Base-by-base conservation (phyloP, 2,888 invertebrate species). In the Synanthedon myopaeformis region DNA sequence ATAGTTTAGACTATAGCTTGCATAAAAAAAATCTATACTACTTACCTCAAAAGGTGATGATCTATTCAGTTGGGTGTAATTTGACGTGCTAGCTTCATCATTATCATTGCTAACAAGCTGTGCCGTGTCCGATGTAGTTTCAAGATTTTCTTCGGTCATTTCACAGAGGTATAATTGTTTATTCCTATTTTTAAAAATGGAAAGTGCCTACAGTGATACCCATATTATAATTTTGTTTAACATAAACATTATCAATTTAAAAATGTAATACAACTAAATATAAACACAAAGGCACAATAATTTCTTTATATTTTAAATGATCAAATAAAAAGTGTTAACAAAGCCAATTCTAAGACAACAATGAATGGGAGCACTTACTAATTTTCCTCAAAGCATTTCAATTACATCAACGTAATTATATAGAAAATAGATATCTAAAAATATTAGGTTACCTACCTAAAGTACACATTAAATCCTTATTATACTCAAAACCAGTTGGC, bases 21-120 rank as follows among this genome's bases (percentile, higher is more conserved):
- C 57, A 35, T 35, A 10, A 35, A 35, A 35, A 35, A 10, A 35
- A 35, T 35, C 0, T 17, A 3, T 35, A 35, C 3, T 6, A 35
- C 35, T 60, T 76, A 83, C 86, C 74, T 78, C 71, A 56, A 68
- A 70, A 56, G 70, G 67, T 48, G 65, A 63, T 52, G 78, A 65
- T 64, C 71, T 79, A 58, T 83, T 83, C 4, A 80, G 66, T 52
- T 76, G 75, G 12, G 77, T 70, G 60, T 69, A 75, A 57, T 77
- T 79, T 13, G 87, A 85, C 52, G 79, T 77, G 56, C 76, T 77
- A 8, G 85, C 76, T 60, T 78, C 82, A 57, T 82, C 80, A 68
- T 76, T 72, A 57, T 82, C 80, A 67, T 76, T 72, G 61, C 69
- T 77, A 42, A 85, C 58, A 60, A 86, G 59, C 56, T 80, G 81